These are phyloP conservation scores for Centropristis striata DNA, from an alignment of 2,113 vertebrate genomes.

Conservation along the genomic window DNA sequence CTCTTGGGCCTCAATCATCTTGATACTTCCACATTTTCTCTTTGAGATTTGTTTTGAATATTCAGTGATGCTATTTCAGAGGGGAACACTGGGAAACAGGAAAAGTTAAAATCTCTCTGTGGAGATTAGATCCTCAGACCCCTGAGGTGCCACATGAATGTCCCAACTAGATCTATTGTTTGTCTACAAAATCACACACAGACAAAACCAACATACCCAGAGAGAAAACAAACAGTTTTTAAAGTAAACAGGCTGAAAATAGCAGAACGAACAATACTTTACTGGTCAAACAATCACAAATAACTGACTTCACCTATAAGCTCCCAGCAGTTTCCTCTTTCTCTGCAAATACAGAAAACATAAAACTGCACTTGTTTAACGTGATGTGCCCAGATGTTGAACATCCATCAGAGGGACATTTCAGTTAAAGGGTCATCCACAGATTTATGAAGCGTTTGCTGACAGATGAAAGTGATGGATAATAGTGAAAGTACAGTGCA, in stretches of 20 bases:
- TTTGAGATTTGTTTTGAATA: conserved; percentile 47
- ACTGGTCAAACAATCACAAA: neutral
- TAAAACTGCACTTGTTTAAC: conserved; percentile 40
- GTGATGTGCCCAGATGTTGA: conserved; percentile 7
- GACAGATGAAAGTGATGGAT: conserved; percentile 28
- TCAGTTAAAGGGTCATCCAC: neutral
- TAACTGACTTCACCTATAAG: neutral
- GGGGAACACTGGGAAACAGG: conserved; percentile 49
- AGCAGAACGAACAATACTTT: neutral
- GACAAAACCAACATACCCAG: neutral
- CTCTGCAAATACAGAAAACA: neutral
- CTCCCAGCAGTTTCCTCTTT: neutral
- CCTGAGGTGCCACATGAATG: conserved; percentile 28
- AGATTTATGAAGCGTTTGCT: neutral
- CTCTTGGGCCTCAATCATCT: conserved; percentile 17
- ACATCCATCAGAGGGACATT: conserved; percentile 27
- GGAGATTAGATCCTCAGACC: conserved; percentile 49
- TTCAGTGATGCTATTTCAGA: conserved; percentile 8
- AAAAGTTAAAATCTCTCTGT: conserved; percentile 36
- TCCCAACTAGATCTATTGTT: conserved; percentile 26
- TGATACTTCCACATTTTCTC: conserved; percentile 22
- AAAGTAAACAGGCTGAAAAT: conserved; percentile 27
- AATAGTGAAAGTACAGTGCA: neutral
- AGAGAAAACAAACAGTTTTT: neutral
- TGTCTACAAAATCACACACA: neutral